These are phyloP conservation scores for Nemotelus nigrinus DNA, from an alignment of 2,888 invertebrate genomes.

Conservation along the genomic window DNA sequence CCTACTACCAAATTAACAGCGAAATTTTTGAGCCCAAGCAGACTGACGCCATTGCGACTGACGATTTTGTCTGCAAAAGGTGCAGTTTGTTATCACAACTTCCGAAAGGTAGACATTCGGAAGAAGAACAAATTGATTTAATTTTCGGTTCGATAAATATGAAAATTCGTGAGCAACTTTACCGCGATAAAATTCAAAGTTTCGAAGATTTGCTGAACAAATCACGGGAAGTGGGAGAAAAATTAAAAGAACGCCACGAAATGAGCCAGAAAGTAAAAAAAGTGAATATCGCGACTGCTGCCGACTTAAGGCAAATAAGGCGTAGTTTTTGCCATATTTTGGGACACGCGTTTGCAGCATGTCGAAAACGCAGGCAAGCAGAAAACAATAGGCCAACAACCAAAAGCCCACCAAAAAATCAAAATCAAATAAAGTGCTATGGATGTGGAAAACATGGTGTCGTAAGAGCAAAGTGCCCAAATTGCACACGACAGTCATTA, in stretches of 20 bases:
- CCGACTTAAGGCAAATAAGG: not conserved
- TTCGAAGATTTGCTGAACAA: not conserved
- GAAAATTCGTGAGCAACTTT: not conserved
- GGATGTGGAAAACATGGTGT: constrained; percentile 41
- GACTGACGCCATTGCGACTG: too few relatives aligned
- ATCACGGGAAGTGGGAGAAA: not conserved
- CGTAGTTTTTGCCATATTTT: not conserved
- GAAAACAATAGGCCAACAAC: not conserved
- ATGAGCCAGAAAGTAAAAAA: not conserved
- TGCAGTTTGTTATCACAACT: not conserved
- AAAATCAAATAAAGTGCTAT: constrained; percentile 26
- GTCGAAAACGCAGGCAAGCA: not conserved
- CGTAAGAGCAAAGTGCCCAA: constrained; percentile 32
- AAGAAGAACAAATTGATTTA: not conserved
- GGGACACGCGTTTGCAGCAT: not conserved
- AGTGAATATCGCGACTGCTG: too few relatives aligned
- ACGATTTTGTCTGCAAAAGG: too few relatives aligned
- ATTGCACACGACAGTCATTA: not conserved
- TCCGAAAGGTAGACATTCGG: not conserved
- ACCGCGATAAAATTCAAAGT: not conserved
- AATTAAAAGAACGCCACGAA: not conserved
- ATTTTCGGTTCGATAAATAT: not conserved
- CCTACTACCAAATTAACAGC: too few relatives aligned
- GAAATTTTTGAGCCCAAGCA: too few relatives aligned
- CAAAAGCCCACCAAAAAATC: not conserved